Evolutionary conservation across 2,797 vertebrate species (phyloP), one percentile per base, ranked within the genome.

Genomic region (Nyctalus aviator): DNA sequence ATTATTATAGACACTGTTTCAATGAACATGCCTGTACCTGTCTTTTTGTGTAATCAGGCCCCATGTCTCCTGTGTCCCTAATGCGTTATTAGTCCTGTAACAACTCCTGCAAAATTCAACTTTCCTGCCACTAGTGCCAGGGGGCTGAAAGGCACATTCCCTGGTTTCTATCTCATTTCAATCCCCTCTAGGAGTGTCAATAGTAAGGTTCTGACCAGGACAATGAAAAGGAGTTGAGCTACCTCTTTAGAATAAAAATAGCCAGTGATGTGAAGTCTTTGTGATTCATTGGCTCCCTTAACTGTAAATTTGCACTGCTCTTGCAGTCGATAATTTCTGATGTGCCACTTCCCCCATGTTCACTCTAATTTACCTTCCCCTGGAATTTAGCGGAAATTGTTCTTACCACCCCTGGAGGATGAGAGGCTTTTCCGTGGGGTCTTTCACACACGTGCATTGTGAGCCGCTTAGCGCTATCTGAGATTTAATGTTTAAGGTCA

Each of bases 121-220:
- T 81, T 94, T 73, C 81, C 94, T 95, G 57, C 35, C 64, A 75
- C 69, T 95, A 87, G 37, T 85, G 84, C 17, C 37, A 89, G 66
- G 72, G 55, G 77, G 12, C 55, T n/a, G 50, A 68, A 66, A 95
- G 68, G 73, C 53, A 95, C 93, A 94, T 94, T 77, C 90, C 30
- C 53, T 53, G 44, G 57, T 93, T 95, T 94, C 78, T 23, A 30
- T 88, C 91, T 95, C 69, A 69, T 93, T 88, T 94, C 20, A 46
- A 46, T 87, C 20, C 8, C 35, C 25, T 94, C 55, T 76, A 73
- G 72, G 79, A 82, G 78, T 93, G 84, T 93, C 92, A 95, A 41
- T 53, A 94, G 69, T 83, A 62, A 90, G 8, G 37, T 90, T 88
- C 81, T 90, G 81, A 95, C 69, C 17, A 50, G 59, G 87, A 86